These are phyloP conservation scores for Pangasius macronema DNA, from an alignment of 2,797 vertebrate genomes.

Conservation along the genomic window DNA sequence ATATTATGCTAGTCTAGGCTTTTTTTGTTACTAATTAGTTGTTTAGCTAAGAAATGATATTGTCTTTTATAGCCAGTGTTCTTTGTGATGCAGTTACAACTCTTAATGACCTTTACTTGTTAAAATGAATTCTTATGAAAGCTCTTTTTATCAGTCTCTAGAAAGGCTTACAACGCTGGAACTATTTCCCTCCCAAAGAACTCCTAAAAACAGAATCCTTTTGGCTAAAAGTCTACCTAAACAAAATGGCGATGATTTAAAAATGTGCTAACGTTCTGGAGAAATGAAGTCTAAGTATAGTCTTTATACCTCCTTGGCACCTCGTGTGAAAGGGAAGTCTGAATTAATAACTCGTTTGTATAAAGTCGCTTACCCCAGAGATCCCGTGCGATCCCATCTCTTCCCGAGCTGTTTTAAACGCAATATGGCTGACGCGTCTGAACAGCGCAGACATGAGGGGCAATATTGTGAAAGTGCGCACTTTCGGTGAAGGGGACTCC, in stretches of 20 bases:
- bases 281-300: background rate
- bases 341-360: too few relatives aligned
- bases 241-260: too few relatives aligned
- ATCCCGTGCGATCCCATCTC: background rate
- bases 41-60: background rate
- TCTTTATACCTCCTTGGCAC: too few relatives aligned
- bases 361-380: too few relatives aligned
- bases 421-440: slow-evolving; percentile 31
- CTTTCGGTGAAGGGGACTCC: slow-evolving; percentile 59
- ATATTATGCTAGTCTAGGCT: background rate
- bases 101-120: background rate
- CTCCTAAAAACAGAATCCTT: background rate
- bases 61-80: background rate
- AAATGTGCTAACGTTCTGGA: background rate
- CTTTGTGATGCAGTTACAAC: background rate
- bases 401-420: background rate
- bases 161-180: background rate
- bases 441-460: slow-evolving; percentile 29
- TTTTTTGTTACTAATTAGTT: background rate
- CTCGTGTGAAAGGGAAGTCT: too few relatives aligned
- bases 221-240: background rate
- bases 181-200: background rate
- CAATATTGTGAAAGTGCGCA: slow-evolving; percentile 42
- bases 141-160: background rate
- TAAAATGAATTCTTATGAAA: background rate